Evolutionary conservation across 2,888 invertebrate genomes (phyloP).

Genomic region (Ametastegia equiseti): DNA sequence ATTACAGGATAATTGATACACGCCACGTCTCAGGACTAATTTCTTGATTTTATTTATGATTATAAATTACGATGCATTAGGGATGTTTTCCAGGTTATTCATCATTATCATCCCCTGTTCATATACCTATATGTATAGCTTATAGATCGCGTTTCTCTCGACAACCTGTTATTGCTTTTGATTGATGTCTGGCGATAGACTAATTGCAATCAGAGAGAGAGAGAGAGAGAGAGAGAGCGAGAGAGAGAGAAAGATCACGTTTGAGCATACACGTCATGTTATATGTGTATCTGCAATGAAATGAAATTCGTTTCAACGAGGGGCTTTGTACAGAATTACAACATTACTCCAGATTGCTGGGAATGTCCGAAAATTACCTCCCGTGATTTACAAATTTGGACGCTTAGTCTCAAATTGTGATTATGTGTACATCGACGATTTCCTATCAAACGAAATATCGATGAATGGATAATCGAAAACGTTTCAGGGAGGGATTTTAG

Average conservation of each 20-base stretch:
- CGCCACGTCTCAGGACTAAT: background rate
- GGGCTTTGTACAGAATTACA: no score
- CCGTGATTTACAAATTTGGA: no score
- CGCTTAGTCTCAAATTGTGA: no score
- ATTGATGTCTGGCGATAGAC: background rate
- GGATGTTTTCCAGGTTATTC: background rate
- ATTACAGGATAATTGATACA: conserved; percentile 7
- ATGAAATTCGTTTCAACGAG: no score
- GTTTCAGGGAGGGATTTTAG: no score
- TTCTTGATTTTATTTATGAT: background rate
- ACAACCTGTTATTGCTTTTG: conserved; percentile 9
- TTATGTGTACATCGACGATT: no score
- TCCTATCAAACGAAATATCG: no score
- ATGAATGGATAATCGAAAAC: no score
- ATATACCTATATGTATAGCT: background rate
- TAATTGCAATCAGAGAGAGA: background rate
- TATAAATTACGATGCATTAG: background rate
- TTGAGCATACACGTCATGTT: no score
- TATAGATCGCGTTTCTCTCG: background rate
- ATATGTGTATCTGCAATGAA: no score
- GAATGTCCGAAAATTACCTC: no score
- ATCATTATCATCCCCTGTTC: background rate
- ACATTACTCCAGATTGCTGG: no score
- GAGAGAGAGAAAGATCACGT: background rate
- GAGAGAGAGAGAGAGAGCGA: background rate